Evolutionary conservation across 2,113 vertebrate species (phyloP).

Genomic region (Hemicordylus capensis): DNA sequence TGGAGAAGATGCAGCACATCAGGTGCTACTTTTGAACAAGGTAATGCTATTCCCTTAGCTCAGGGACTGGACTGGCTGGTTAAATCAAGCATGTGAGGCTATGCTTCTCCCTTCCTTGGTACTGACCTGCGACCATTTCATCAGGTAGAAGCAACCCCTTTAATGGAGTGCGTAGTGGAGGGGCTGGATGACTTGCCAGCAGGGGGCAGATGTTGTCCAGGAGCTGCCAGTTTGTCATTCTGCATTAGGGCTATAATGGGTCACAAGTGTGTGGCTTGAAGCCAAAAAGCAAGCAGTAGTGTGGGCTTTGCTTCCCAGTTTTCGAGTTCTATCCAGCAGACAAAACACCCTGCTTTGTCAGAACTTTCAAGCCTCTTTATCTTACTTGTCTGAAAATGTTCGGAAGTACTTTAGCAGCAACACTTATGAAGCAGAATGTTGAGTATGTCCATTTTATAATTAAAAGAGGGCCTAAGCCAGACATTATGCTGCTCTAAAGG

Average conservation of each 20-base stretch:
- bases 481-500: slow-evolving; percentile 19
- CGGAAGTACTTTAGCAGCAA: not conserved
- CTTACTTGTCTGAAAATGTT: not conserved
- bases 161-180: not conserved
- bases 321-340: not conserved
- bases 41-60: too few species aligned
- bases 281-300: not conserved
- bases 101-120: too few species aligned
- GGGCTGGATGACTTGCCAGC: not conserved
- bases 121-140: too few species aligned
- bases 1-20: too few species aligned
- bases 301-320: not conserved
- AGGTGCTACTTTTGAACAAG: too few species aligned
- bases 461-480: slow-evolving; percentile 1
- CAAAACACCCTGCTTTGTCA: not conserved
- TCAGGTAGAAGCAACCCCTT: not conserved
- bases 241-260: not conserved
- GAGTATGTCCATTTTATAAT: not conserved
- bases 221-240: not conserved
- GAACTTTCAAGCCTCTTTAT: slow-evolving; percentile 18
- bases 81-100: too few species aligned
- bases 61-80: too few species aligned
- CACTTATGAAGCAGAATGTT: not conserved
- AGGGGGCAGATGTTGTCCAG: not conserved
- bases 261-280: not conserved